Evolutionary conservation across 2,888 invertebrate genomes (phyloP).

Genomic region (Andricus quercusramuli): DNA sequence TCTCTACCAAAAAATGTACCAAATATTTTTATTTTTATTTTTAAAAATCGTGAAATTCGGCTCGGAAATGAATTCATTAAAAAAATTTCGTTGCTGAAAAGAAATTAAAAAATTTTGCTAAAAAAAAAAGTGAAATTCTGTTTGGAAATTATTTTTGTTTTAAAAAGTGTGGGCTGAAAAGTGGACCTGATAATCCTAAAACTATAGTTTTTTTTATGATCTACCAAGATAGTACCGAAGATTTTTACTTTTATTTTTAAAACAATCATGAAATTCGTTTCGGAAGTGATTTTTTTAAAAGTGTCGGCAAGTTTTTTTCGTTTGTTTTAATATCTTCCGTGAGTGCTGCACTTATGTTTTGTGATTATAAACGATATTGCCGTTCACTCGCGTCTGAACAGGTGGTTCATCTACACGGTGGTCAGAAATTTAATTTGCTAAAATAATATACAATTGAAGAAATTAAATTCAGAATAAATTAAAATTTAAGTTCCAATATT

Average conservation of each 20-base stretch:
- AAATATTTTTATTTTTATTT: background rate
- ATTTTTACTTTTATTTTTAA: background rate
- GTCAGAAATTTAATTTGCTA: slow-evolving; percentile 13
- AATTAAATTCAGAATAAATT: no score
- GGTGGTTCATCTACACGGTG: slow-evolving; percentile 17
- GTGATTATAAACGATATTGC: slow-evolving; percentile 24
- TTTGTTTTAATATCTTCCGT: slow-evolving; percentile 12
- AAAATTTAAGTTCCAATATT: no score
- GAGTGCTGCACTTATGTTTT: slow-evolving; percentile 22
- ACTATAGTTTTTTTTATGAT: no score
- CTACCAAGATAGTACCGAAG: no score
- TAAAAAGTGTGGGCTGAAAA: no score
- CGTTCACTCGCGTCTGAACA: slow-evolving; percentile 21
- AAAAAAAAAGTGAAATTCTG: no score
- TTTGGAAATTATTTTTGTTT: no score
- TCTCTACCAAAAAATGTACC: background rate
- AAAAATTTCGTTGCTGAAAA: no score
- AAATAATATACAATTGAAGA: background rate
- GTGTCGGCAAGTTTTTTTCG: background rate
- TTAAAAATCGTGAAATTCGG: background rate
- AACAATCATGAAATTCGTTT: background rate
- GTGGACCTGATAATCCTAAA: no score
- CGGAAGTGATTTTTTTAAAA: background rate
- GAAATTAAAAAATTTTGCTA: no score
- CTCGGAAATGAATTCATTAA: background rate